These are phyloP conservation scores for Epinephelus coioides DNA, from an alignment of 2,797 vertebrate genomes.

Conservation along the genomic window DNA sequence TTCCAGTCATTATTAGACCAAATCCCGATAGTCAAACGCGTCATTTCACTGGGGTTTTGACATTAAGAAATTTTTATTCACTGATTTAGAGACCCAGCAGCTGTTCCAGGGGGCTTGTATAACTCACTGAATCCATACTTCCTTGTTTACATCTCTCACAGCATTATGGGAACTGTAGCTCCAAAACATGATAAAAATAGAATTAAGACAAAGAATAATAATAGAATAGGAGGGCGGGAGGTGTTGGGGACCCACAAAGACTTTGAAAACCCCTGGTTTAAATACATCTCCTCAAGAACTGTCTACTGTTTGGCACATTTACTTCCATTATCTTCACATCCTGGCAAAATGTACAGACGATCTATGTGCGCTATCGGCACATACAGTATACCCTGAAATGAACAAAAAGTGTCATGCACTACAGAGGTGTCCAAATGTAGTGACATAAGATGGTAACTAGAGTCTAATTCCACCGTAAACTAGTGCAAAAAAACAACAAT, in stretches of 20 bases:
- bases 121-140: background rate
- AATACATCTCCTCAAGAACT: constrained; percentile 37
- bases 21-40: too few species aligned
- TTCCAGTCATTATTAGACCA: too few species aligned
- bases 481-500: constrained; percentile 89
- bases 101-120: too few species aligned
- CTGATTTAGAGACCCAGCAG: too few species aligned
- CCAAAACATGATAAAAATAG: background rate
- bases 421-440: constrained; percentile 69
- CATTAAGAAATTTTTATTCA: too few species aligned
- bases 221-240: too few species aligned
- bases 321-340: constrained; percentile 54
- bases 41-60: too few species aligned
- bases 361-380: constrained; percentile 50
- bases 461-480: constrained; percentile 84
- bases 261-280: constrained; percentile 47
- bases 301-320: constrained; percentile 80
- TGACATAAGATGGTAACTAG: constrained; percentile 86
- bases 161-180: constrained; percentile 1
- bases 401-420: constrained; percentile 75
- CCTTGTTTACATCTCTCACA: background rate
- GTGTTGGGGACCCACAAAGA: background rate
- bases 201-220: background rate
- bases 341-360: constrained; percentile 57
- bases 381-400: constrained; percentile 65